Evolutionary conservation across 2,113 vertebrate species (phyloP), one percentile per base, ranked within the genome.

Genomic region (Anser cygnoides): DNA sequence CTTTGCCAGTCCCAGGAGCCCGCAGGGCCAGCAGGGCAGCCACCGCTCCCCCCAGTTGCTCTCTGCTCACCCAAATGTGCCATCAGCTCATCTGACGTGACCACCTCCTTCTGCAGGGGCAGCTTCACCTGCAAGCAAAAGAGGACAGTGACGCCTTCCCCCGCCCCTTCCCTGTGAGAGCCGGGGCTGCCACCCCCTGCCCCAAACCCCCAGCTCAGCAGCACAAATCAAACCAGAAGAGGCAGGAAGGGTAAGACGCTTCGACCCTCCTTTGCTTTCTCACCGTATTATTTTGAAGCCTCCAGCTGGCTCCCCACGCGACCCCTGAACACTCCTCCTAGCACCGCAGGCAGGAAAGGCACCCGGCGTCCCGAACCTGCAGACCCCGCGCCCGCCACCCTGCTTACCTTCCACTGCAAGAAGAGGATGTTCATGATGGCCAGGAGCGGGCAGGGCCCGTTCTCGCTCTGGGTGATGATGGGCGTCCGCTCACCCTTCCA

Each of bases 351-450:
- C 46, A 52, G 23, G 25, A 70, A 70, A 46, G 9, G 5, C 16
- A 5, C 33, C 43, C 23, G 3, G 7, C 3, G 3, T 14, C 44
- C 35, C 44, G 4, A 19, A 13, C 6, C 13, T 1, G 0, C 5
- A 6, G 15, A 9, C 39, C 16, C 29, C 10, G 9, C 11, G 16
- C 18, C n/a, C 6, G 0, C 9, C 19, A 0, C 37, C 6, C 39
- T 5, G 1, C 96, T 89, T 85, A 98, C 99, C 99, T 99, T 99
- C 99, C 99, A 99, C 84, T 98, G 98, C 39, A 99, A 96, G 26
- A 99, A 98, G 18, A 99, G 98, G 43, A 98, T 97, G 95, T 99
- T 99, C 97, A 99, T 99, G 97, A 99, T 99, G 97, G 99, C 99
- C 84, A 99, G 98, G 20, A 99, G 98, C 4, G 99, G 99, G 94